Evolutionary conservation across 2,888 invertebrate species (phyloP).

Genomic region (Chydorus sphaericus): DNA sequence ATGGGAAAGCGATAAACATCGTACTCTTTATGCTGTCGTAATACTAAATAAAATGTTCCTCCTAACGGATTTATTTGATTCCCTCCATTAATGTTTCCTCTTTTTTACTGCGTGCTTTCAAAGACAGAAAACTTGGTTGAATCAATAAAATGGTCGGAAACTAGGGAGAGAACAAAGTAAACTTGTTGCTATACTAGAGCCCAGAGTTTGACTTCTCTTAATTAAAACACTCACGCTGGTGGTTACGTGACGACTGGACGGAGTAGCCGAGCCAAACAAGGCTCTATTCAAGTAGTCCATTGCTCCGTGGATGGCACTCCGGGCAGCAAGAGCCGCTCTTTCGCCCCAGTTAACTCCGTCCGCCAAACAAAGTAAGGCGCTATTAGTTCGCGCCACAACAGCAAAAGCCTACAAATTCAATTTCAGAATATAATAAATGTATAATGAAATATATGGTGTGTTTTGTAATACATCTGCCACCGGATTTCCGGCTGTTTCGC

Average conservation of each 20-base stretch:
- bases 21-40: no score
- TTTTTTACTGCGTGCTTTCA: no score
- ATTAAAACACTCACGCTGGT: constrained; percentile 32
- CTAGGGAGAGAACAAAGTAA: no score
- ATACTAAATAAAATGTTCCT: no score
- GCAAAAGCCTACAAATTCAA: constrained; percentile 59
- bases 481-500: constrained; percentile 35
- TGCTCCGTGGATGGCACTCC: constrained; percentile 71
- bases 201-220: no score
- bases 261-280: constrained; percentile 34
- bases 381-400: constrained; percentile 49
- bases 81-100: no score
- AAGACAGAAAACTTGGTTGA: no score
- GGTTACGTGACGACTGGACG: constrained; percentile 25
- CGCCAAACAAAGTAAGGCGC: constrained; percentile 61
- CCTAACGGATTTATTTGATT: no score
- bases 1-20: no score
- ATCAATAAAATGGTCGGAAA: no score
- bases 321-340: constrained; percentile 66
- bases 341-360: constrained; percentile 90
- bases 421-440: constrained; percentile 33
- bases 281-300: constrained; percentile 65
- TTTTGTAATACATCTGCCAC: constrained; percentile 1
- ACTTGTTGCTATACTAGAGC: no score
- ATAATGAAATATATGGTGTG: constrained; percentile 4